Conservation (phyloP, 2,888 invertebrate genomes). For the Rhingia rostrata region DNA sequence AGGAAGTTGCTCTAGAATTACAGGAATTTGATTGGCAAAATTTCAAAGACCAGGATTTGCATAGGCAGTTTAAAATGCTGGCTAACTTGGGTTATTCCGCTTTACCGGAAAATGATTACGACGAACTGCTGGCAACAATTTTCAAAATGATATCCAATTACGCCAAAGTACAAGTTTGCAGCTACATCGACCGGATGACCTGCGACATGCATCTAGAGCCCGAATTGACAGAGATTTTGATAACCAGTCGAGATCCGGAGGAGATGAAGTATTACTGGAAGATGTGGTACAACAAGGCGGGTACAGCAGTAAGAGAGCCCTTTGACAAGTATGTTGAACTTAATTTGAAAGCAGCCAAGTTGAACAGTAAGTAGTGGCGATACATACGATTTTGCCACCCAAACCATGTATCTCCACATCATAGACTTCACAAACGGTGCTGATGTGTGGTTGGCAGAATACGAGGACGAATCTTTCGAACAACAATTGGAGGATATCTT, state of each 20-base stretch:
- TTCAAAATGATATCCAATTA: slow-evolving; percentile 90
- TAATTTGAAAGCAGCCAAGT: slow-evolving; percentile 88
- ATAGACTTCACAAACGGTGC: slow-evolving; percentile 88
- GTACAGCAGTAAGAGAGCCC: slow-evolving; percentile 85
- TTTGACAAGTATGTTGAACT: slow-evolving; percentile 88
- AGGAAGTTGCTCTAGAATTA: slow-evolving; percentile 80
- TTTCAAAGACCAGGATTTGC: slow-evolving; percentile 87
- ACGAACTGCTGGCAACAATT: slow-evolving; percentile 85
- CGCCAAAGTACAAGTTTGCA: slow-evolving; percentile 90
- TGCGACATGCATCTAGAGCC: slow-evolving; percentile 90
- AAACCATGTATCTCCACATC: background rate
- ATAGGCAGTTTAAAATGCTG: slow-evolving; percentile 90
- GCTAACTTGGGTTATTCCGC: slow-evolving; percentile 89
- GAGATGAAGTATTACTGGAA: slow-evolving; percentile 91
- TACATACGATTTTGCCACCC: background rate
- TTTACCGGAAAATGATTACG: slow-evolving; percentile 87
- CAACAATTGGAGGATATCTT: slow-evolving; percentile 88
- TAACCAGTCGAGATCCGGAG: slow-evolving; percentile 89
- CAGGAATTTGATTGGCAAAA: slow-evolving; percentile 88
- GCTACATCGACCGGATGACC: slow-evolving; percentile 85
- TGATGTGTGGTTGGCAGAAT: slow-evolving; percentile 88
- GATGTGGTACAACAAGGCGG: slow-evolving; percentile 90
- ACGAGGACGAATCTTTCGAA: slow-evolving; percentile 89
- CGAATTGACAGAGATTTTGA: slow-evolving; percentile 88
- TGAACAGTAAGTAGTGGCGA: slow-evolving; percentile 85